These are phyloP conservation scores for Agapornis roseicollis DNA, from an alignment of 2,113 vertebrate species.

Conservation along the genomic window DNA sequence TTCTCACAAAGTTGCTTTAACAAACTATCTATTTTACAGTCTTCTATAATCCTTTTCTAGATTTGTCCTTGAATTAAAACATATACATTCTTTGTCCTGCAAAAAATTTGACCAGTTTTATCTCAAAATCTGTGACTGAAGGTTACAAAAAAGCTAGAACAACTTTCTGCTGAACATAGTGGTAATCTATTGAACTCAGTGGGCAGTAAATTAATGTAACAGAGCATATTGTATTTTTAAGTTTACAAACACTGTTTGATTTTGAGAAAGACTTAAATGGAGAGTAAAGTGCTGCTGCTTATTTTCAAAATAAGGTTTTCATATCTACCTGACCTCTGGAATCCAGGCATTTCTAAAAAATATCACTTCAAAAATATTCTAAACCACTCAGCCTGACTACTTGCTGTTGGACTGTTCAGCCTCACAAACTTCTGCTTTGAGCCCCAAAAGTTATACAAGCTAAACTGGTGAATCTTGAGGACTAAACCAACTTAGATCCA, in stretches of 20 bases:
- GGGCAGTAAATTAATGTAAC: not conserved
- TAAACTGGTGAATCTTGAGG: not conserved
- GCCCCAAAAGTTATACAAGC: not conserved
- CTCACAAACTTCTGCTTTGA: not conserved
- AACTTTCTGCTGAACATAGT: not conserved
- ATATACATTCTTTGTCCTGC: not conserved
- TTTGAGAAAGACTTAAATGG: not conserved
- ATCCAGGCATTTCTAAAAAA: not conserved
- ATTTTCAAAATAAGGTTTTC: not conserved
- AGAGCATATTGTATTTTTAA: not conserved
- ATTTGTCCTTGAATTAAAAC: slow-evolving; percentile 4
- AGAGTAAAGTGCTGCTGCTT: not conserved
- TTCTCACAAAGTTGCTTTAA: not conserved
- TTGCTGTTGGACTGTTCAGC: not conserved
- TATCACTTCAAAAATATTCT: not conserved
- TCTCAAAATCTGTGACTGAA: not conserved
- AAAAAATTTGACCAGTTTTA: not conserved
- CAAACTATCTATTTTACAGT: not conserved
- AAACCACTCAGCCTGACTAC: not conserved
- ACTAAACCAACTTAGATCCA: not conserved
- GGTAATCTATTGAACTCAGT: not conserved
- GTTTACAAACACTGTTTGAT: not conserved
- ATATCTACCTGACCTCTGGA: not conserved
- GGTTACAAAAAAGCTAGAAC: not conserved
- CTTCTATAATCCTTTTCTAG: not conserved